Evolutionary conservation across 2,797 vertebrate species (phyloP).

Genomic region (Sebastiscus albofasciatus): DNA sequence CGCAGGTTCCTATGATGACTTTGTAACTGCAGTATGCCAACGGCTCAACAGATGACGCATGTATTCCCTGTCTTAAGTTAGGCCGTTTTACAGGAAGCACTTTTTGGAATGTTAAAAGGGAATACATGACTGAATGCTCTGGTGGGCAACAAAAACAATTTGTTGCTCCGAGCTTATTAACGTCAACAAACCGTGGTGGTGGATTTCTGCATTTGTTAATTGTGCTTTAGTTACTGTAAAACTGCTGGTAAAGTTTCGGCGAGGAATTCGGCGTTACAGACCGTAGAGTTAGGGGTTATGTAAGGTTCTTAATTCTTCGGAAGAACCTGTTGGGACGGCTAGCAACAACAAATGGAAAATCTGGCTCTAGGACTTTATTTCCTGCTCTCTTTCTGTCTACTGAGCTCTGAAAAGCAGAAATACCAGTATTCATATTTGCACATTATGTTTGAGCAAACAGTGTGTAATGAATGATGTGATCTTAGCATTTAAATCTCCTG

Average conservation of each 20-base stretch:
- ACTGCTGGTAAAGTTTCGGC: background rate
- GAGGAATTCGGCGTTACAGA: background rate
- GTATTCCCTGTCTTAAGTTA: conserved; percentile 61
- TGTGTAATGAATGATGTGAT: conserved; percentile 6
- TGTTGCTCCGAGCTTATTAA: conserved; percentile 36
- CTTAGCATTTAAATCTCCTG: background rate
- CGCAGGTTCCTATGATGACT: conserved; percentile 50
- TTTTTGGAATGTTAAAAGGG: conserved; percentile 63
- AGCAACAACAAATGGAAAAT: conserved; percentile 30
- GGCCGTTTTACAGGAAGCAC: conserved; percentile 70
- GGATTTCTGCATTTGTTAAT: conserved; percentile 5
- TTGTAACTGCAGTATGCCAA: conserved; percentile 54
- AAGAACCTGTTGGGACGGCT: conserved; percentile 12
- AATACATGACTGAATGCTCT: conserved; percentile 52
- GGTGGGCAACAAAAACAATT: conserved; percentile 48
- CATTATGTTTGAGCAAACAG: conserved; percentile 3
- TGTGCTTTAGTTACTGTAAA: conserved; percentile 9
- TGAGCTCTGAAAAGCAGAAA: conserved; percentile 2
- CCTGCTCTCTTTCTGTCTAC: background rate
- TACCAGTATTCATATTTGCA: background rate
- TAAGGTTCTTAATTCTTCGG: background rate
- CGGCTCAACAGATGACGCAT: conserved; percentile 66
- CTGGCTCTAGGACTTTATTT: background rate
- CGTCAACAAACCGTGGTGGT: conserved; percentile 39
- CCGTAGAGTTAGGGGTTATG: background rate